Base-by-base conservation (phyloP, 2,113 vertebrate species). In the Turnix velox region DNA sequence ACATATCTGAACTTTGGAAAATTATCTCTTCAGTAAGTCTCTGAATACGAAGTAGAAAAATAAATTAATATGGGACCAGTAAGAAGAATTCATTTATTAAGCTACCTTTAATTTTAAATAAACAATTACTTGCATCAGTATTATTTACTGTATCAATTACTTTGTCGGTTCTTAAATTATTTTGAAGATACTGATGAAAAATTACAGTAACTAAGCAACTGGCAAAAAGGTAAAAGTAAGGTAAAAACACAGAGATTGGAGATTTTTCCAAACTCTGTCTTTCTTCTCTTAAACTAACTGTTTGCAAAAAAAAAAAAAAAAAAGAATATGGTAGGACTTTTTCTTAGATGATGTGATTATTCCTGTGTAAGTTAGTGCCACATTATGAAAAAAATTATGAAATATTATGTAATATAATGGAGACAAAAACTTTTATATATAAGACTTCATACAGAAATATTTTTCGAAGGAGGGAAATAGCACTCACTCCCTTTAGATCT, bases 21-120 rank as follows among this genome's bases (percentile, higher is more conserved):
- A 92, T 48, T 55, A 62, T 40, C 54, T 84, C 51, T 87, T 86
- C 77, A 79, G 39, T 54, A 85, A 83, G 57, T 49, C 55, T 88
- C 73, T 91, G 77, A 94, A 67, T 66, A 65, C 39, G 55, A 89
- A 94, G 80, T 72, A 88, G 57, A 74, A 90, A 92, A 93, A 94
- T 55, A 75, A 77, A 88, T 82, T 52, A 35, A 73, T 28, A 24
- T 57, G 45, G 48, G 39, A 31, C 66, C 55, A 75, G 61, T 63
- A 72, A 84, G 35, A 81, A 81, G 28, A 68, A 90, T 20, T 22
- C 8, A 39, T 84, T 91, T 77, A 90, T 76, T 89, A 88, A 74
- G 15, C 20, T 72, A 84, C 13, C 78, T 72, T 39, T 87, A 25
- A 66, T 87, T 93, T 89, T 69, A 90, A 93, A 75, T 39, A 85